phyloP scores from a whole-genome alignment of 2,113 vertebrate species.

The Isichthys henryi region DNA sequence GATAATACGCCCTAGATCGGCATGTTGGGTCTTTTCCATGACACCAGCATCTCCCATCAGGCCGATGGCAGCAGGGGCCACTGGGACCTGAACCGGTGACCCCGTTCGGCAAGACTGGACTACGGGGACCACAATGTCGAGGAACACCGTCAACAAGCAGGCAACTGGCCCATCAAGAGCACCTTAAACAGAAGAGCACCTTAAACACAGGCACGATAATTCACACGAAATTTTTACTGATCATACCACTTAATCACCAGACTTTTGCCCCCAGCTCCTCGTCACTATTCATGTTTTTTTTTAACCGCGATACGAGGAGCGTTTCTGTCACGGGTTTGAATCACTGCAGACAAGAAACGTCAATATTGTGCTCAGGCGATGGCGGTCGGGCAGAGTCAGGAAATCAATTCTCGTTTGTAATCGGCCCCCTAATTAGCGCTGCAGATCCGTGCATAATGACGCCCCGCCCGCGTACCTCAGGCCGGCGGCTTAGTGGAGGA shows the following conservation, averaged over 20 bases:
- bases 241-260: not conserved
- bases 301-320: not conserved
- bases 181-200: not conserved
- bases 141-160: not conserved
- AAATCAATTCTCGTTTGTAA: not conserved
- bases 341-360: not conserved
- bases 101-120: not conserved
- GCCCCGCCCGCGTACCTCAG: not conserved
- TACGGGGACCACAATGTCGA: not conserved
- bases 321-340: not conserved
- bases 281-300: not conserved
- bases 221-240: not conserved
- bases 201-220: not conserved
- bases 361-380: not conserved
- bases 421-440: not conserved
- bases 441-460: not conserved
- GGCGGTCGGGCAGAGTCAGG: not conserved
- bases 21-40: not conserved
- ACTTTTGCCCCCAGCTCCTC: not conserved
- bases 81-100: not conserved
- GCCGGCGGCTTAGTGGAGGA: not conserved
- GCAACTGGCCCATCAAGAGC: not conserved
- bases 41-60: not conserved
- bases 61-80: not conserved
- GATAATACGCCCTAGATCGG: not conserved